Evolutionary conservation across 2,888 invertebrate species (phyloP), one percentile per base, ranked within the genome.

Genomic region (Andrena trimmerana): DNA sequence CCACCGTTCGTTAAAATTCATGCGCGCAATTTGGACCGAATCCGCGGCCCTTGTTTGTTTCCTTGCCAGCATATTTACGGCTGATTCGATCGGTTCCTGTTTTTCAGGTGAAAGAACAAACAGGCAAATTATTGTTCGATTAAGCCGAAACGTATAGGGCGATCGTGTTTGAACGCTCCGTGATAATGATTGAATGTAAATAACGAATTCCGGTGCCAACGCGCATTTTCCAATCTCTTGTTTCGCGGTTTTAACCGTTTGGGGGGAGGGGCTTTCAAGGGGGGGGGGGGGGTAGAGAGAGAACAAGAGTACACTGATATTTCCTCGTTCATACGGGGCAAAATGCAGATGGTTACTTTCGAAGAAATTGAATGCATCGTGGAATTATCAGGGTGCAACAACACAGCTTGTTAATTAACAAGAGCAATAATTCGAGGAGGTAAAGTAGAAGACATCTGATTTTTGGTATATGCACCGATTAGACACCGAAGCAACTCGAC

Each of bases 1-100:
- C 48, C 73, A 76, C 63, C 73, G 83, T 78, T 83, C 72, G 73
- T 83, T 83, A 81, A 83, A 84, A 84, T 82, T 84, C 83, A 81
- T 78, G 71, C 82, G 69, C 59, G 59, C 74, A 78, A 84, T 82
- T 84, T 65, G 75, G 60, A 62, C 68, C 50, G 82, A 80, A 69
- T 76, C 59, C 31, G 74, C 24, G 36, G 57, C 33, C 27, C 42
- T 29, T 74, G 81, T 80, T 83, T 83, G 82, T 83, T 80, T 76
- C 71, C 71, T 75, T 72, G 71, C 71, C 73, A 70, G 67, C 66
- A 80, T 82, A 75, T 82, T 82, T 78, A 82, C 80, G 82, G 66
- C 65, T 54, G 79, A 57, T 69, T 68, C 70, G 59, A 52, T 31
- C 62, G 66, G 59, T 73, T 78, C 31, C 52, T 27, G 65, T 62